Evolutionary conservation across 2,888 invertebrate species (phyloP), one percentile per base, ranked within the genome.

Genomic region (Lutraria lutraria): DNA sequence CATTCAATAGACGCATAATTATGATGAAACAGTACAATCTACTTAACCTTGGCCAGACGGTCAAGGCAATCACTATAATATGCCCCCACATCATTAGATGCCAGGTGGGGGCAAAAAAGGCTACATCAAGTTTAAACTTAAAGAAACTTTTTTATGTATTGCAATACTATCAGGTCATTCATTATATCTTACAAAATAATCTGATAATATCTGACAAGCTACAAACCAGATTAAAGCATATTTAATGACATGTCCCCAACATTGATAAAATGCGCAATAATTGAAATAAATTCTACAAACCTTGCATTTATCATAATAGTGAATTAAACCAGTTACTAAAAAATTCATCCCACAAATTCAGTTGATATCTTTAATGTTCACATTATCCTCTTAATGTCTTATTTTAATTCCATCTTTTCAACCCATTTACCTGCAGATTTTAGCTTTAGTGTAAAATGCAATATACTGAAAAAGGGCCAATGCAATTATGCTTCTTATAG

Each of bases 331-430:
- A 25, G n/a, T n/a, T 6, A n/a, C 21, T 68, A n/a, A 25, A n/a
- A 68, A 68, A 68, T 68, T 25, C 25, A 12, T n/a, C 19, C 21
- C n/a, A 25, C 63, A 25, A 68, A 68, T 12, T 68, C 63, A 8
- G 19, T n/a, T n/a, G 60, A 12, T 60, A 60, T 60, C n/a, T 21
- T 15, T 3, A n/a, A 60, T 21, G 12, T 21, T 60, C 19, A 8
- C 25, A 68, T 68, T 25, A 68, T 68, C 63, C 25, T 68, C 63
- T 68, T 68, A 68, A 68, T 68, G 63, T 68, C n/a, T 68, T 68
- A n/a, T 1, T 68, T 19, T 21, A 25, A 25, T 25, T 68, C 63
- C 25, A 68, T 68, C 63, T 68, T 68, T 43, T 68, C n/a, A 63
- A 68, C 25, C 63, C 25, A 68, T n/a, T 13, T 8, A 68, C n/a